Conservation (phyloP, 2,888 invertebrate species). For the Anagyrus pseudococci region DNA sequence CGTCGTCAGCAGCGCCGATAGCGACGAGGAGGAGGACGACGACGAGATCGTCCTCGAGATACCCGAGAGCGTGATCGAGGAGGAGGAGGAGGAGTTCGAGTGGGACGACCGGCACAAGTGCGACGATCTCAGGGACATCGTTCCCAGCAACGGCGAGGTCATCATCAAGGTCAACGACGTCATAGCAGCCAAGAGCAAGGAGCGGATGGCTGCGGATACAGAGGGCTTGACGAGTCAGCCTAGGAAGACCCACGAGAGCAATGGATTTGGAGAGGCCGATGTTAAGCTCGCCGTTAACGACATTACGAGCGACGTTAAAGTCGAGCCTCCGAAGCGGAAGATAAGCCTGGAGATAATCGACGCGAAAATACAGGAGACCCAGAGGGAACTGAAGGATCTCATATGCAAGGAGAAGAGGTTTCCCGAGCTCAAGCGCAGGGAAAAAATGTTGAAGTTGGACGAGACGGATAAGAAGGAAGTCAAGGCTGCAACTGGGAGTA, state of each 20-base stretch:
- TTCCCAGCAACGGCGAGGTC: conserved; percentile 3
- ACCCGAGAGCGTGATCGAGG: conserved; percentile 27
- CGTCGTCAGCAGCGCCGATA: conserved; percentile 33
- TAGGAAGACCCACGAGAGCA: too few species aligned
- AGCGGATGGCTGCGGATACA: too few species aligned
- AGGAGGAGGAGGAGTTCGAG: conserved; percentile 36
- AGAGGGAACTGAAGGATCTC: neutral
- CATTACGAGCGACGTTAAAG: neutral
- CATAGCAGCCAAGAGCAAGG: neutral
- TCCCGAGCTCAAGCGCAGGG: neutral
- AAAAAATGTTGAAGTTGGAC: neutral
- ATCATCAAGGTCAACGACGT: neutral
- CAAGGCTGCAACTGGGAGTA: too few species aligned
- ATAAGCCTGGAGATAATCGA: neutral
- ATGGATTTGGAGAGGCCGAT: too few species aligned
- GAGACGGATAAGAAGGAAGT: neutral
- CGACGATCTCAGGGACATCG: conserved; percentile 13
- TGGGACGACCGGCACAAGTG: conserved; percentile 29
- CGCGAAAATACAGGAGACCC: neutral
- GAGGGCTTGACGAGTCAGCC: too few species aligned
- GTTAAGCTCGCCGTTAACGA: too few species aligned
- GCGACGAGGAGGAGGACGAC: conserved; percentile 5
- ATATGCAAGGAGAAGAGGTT: neutral
- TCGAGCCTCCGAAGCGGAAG: neutral
- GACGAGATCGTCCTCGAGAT: conserved; percentile 21